Evolutionary conservation across 1,140 invertebrate species (phyloP).

Genomic region (Trichogramma pretiosum): DNA sequence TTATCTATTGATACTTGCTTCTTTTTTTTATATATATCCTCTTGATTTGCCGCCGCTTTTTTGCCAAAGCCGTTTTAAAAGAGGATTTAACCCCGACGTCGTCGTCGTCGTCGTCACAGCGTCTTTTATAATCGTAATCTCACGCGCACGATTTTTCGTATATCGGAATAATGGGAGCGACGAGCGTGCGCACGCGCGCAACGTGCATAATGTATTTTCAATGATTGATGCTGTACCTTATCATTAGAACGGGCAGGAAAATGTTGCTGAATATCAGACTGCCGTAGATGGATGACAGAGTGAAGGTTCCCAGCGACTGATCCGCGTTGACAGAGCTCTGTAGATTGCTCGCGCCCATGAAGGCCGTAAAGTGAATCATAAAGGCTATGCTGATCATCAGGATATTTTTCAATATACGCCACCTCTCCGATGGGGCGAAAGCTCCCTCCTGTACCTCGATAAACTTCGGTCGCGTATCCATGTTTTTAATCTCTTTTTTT

Average conservation of each 20-base stretch:
- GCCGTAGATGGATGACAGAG: constrained; percentile 66
- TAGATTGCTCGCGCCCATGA: constrained; percentile 70
- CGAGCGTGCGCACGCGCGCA: not conserved
- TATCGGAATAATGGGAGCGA: too few relatives aligned
- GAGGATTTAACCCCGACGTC: too few relatives aligned
- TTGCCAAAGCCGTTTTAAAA: too few relatives aligned
- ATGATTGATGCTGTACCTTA: constrained; percentile 46
- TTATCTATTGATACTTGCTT: too few relatives aligned
- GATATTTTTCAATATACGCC: constrained; percentile 64
- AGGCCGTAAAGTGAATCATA: constrained; percentile 75
- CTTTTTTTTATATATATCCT: too few relatives aligned
- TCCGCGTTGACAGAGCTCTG: constrained; percentile 67
- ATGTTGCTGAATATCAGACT: constrained; percentile 74
- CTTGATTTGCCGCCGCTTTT: too few relatives aligned
- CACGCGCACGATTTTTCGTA: too few relatives aligned
- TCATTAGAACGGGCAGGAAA: constrained; percentile 66
- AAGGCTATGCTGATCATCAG: constrained; percentile 66
- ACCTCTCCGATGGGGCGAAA: constrained; percentile 48
- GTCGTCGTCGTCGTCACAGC: too few relatives aligned
- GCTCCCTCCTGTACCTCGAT: constrained; percentile 22
- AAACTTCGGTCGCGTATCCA: constrained; percentile 27
- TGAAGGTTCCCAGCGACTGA: constrained; percentile 59
- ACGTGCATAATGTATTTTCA: not conserved
- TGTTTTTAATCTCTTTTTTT: constrained; percentile 4
- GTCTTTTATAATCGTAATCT: too few relatives aligned